These are phyloP conservation scores for Marmota flaviventris DNA, from an alignment of 2,113 vertebrate genomes.

Conservation along the genomic window DNA sequence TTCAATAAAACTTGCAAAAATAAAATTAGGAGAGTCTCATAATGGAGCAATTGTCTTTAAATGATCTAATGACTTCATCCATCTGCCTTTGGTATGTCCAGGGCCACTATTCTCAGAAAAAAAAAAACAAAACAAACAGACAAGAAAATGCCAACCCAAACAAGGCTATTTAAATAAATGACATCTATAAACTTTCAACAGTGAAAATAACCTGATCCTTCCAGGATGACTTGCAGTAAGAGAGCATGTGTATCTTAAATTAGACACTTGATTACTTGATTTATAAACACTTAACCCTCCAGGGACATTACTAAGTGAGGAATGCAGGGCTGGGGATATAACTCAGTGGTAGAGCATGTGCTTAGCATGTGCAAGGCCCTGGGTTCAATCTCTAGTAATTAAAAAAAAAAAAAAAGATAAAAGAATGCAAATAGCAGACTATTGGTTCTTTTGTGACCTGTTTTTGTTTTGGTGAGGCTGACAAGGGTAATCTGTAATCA, in stretches of 20 bases:
- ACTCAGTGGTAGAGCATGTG: too few relatives aligned
- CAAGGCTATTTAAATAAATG: slow-evolving; percentile 64
- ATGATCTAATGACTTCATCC: not conserved
- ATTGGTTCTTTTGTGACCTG: slow-evolving; percentile 56
- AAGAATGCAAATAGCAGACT: slow-evolving; percentile 28
- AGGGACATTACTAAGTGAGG: slow-evolving; percentile 61
- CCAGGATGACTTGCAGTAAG: slow-evolving; percentile 59
- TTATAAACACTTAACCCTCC: slow-evolving; percentile 69
- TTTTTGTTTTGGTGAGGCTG: slow-evolving; percentile 1
- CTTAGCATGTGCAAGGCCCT: too few relatives aligned
- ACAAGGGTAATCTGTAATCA: not conserved
- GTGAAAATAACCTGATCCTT: slow-evolving; percentile 64
- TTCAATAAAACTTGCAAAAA: not conserved
- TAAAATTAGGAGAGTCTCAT: not conserved
- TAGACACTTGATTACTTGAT: slow-evolving; percentile 74
- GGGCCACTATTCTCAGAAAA: not conserved
- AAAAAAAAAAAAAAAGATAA: too few relatives aligned
- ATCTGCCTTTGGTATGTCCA: not conserved
- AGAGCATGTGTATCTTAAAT: slow-evolving; percentile 72
- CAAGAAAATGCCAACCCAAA: not conserved
- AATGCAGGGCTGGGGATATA: slow-evolving; percentile 1
- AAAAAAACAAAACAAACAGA: not conserved
- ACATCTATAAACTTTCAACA: slow-evolving; percentile 50
- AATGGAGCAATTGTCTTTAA: slow-evolving; percentile 10
- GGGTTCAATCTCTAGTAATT: too few relatives aligned